These are phyloP conservation scores for Sapajus apella DNA, from an alignment of 2,113 vertebrate genomes.

Conservation along the genomic window DNA sequence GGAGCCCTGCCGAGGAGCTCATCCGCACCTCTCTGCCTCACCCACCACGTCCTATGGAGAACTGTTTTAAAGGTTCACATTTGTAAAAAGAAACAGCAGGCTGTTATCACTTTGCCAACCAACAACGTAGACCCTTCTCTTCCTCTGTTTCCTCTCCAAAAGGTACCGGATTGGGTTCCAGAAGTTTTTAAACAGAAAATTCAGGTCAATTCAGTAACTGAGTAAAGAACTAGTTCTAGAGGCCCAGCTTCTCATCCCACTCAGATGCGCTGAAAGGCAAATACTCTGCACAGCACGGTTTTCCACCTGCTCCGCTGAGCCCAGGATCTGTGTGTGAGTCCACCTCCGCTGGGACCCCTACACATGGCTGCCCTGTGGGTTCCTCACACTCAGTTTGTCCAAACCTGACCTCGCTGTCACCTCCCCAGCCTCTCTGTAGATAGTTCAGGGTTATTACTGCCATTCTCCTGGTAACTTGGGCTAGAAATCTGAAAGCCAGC, in stretches of 20 bases:
- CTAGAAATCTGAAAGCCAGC: not conserved
- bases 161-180: not conserved
- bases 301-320: not conserved
- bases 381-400: too few relatives aligned
- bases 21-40: not conserved
- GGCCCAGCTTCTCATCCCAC: not conserved
- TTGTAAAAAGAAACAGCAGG: not conserved
- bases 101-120: too few relatives aligned
- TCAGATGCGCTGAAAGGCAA: rapidly evolving
- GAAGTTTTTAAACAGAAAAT: not conserved
- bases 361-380: not conserved
- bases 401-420: not conserved
- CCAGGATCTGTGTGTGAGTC: not conserved
- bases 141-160: not conserved
- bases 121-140: not conserved
- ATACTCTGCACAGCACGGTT: rapidly evolving
- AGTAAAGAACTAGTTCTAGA: not conserved
- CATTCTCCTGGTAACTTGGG: not conserved
- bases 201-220: not conserved
- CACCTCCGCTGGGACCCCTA: too few relatives aligned
- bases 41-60: not conserved
- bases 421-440: not conserved
- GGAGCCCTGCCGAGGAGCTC: not conserved
- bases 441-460: rapidly evolving
- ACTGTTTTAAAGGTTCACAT: not conserved